These are phyloP conservation scores for Phyllotreta striolata DNA, from an alignment of 2,888 invertebrate species.

Conservation along the genomic window DNA sequence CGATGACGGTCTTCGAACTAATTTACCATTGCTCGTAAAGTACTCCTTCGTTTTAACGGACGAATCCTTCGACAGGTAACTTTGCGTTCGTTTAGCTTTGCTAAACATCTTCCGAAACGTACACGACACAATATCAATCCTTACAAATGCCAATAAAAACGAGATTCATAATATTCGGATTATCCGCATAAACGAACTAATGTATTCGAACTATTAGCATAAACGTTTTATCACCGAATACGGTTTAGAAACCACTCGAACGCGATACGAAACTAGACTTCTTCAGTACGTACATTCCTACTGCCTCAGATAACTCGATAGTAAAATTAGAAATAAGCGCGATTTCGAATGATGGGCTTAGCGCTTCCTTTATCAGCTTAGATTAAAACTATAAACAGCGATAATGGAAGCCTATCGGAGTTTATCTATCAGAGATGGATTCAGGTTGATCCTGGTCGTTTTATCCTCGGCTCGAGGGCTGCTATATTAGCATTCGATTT, in stretches of 20 bases:
- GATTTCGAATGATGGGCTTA: conserved; percentile 1
- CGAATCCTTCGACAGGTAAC: conserved; percentile 2
- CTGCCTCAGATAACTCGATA: not conserved
- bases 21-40: conserved; percentile 27
- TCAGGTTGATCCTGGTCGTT: no score
- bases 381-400: conserved; percentile 11
- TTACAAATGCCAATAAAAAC: not conserved
- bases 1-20: conserved; percentile 18
- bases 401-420: not conserved
- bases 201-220: no score
- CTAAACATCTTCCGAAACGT: conserved; percentile 4
- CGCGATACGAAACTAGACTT: not conserved
- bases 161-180: not conserved
- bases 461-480: no score
- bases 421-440: no score
- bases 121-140: not conserved
- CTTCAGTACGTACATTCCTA: conserved; percentile 1
- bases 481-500: no score
- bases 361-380: conserved; percentile 4
- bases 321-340: not conserved
- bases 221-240: no score
- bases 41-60: conserved; percentile 17
- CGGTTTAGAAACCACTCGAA: not conserved
- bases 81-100: conserved; percentile 4
- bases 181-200: no score